Conservation (phyloP, 2,888 invertebrate species). For the Brachypalpus laphriformis region DNA sequence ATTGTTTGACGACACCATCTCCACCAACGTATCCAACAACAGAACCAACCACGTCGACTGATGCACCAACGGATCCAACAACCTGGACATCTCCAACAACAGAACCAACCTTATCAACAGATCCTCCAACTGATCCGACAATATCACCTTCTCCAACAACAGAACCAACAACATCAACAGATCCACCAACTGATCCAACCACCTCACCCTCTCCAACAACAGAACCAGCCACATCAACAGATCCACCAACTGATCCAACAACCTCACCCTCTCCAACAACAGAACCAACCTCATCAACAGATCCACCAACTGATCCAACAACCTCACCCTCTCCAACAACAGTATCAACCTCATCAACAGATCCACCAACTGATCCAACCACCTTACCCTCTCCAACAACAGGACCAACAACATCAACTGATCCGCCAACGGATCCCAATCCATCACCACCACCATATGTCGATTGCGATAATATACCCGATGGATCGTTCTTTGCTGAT, state of each 20-base stretch:
- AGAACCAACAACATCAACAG: neutral
- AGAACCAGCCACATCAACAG: too few relatives aligned
- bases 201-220: neutral
- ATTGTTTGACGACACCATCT: slow-evolving; percentile 45
- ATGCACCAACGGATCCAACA: neutral
- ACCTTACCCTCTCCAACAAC: neutral
- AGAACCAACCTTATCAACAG: neutral
- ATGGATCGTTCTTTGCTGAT: slow-evolving; percentile 63
- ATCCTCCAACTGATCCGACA: neutral
- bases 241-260: neutral
- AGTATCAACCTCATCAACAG: neutral
- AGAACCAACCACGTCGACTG: neutral
- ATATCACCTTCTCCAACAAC: neutral
- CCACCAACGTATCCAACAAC: neutral
- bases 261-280: neutral
- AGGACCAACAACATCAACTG: neutral
- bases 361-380: slow-evolving; percentile 14
- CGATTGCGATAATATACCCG: slow-evolving; percentile 17
- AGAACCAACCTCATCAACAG: neutral
- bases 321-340: slow-evolving; percentile 3
- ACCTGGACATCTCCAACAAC: neutral
- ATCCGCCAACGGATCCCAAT: neutral
- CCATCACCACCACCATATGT: neutral
- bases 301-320: neutral
- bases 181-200: neutral